Evolutionary conservation across 2,113 vertebrate species (phyloP).

Genomic region (Hyperoodon ampullatus): DNA sequence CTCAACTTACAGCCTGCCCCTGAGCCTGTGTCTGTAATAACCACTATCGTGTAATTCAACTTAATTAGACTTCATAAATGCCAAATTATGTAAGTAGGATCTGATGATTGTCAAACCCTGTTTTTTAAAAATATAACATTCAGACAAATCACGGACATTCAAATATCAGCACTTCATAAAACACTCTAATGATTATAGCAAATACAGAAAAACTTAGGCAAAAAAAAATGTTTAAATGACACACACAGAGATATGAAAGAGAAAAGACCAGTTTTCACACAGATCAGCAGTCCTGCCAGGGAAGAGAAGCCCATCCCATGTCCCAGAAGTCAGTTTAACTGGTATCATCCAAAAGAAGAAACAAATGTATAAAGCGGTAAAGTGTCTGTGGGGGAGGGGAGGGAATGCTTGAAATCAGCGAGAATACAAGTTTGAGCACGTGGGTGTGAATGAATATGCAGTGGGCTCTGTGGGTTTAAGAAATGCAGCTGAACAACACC

Average conservation of each 20-base stretch:
- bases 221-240: not conserved
- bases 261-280: not conserved
- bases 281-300: not conserved
- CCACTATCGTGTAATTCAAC: not conserved
- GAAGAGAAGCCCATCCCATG: rapidly evolving
- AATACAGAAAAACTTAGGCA: not conserved
- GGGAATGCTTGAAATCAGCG: rapidly evolving
- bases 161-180: not conserved
- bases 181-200: not conserved
- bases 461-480: not conserved
- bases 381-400: not conserved
- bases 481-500: not conserved
- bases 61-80: not conserved
- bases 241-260: rapidly evolving
- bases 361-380: rapidly evolving
- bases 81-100: not conserved
- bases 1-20: not conserved
- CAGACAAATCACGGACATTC: not conserved
- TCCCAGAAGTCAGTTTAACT: not conserved
- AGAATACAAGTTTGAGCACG: rapidly evolving
- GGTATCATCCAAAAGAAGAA: not conserved
- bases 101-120: not conserved
- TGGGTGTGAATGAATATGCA: not conserved
- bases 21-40: not conserved
- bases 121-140: not conserved